A percentile compares a stretch with the other conserved stretches of the same genome.
These are phyloP conservation scores for Pseudotriccus pelzelni DNA, from an alignment of 2,797 vertebrate species.

Conservation along the genomic window DNA sequence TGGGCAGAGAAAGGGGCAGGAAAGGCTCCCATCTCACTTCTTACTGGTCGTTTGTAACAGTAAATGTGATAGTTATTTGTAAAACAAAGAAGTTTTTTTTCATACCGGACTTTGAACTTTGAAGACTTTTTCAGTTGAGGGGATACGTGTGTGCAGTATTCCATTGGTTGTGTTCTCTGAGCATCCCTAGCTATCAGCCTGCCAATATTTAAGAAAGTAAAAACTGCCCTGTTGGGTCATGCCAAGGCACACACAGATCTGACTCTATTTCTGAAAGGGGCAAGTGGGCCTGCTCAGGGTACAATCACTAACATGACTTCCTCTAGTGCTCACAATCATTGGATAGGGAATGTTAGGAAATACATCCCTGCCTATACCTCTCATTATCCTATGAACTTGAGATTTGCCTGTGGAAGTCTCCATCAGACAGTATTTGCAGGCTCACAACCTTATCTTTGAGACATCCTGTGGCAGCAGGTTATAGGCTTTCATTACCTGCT, in stretches of 20 bases:
- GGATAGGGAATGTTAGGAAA: background rate
- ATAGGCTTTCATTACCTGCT: background rate
- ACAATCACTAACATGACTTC: fast-evolving
- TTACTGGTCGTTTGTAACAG: background rate
- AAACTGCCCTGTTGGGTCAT: background rate
- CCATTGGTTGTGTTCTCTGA: background rate
- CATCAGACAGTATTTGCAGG: background rate
- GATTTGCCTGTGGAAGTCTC: background rate
- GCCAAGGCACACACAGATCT: fast-evolving
- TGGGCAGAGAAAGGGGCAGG: fast-evolving
- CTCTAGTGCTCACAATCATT: background rate
- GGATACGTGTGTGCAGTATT: fast-evolving
- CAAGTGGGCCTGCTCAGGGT: too few relatives aligned
- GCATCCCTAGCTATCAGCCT: background rate
- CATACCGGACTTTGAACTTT: background rate
- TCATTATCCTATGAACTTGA: background rate
- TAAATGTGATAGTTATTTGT: background rate
- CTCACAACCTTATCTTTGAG: background rate
- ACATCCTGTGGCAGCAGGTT: background rate
- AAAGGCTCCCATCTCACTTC: background rate
- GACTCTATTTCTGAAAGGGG: background rate
- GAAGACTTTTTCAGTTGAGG: background rate
- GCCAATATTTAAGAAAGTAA: background rate
- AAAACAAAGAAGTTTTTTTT: background rate
- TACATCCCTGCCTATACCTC: background rate